These are phyloP conservation scores for Vireo altiloquus DNA, from an alignment of 2,113 vertebrate genomes.

Conservation along the genomic window DNA sequence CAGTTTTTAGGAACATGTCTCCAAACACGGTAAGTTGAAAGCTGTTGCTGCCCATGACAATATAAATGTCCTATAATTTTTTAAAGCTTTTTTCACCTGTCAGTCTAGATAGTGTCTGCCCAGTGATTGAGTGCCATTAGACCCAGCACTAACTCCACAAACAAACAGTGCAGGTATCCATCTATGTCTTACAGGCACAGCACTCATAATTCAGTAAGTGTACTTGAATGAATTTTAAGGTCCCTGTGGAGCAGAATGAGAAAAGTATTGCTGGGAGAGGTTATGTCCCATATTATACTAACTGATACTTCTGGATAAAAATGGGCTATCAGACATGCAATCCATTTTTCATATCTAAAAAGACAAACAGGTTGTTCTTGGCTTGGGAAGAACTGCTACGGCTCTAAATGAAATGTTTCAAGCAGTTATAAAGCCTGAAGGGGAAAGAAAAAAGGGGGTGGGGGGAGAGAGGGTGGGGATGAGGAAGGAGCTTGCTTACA, in stretches of 20 bases:
- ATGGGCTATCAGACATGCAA: neutral
- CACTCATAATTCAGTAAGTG: neutral
- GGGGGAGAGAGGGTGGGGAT: accelerated
- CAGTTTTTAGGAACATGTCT: neutral
- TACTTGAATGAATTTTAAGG: neutral
- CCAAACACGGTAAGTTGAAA: neutral
- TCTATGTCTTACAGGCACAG: neutral
- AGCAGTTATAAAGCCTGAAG: neutral
- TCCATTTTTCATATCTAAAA: neutral
- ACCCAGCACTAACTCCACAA: neutral
- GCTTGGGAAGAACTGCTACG: neutral
- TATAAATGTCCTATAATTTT: neutral
- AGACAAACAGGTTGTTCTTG: no score
- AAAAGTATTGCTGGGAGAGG: neutral
- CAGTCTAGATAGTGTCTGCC: neutral
- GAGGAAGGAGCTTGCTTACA: neutral
- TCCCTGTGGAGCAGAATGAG: neutral
- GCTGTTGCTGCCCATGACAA: neutral
- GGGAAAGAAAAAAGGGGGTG: neutral
- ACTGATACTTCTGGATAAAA: neutral
- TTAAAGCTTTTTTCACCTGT: neutral
- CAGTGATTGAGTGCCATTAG: neutral
- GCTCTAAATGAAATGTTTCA: neutral
- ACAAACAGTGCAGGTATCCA: neutral
- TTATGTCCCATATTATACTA: neutral